Base-by-base conservation (phyloP, 2,113 vertebrate species). In the Strix aluco region DNA sequence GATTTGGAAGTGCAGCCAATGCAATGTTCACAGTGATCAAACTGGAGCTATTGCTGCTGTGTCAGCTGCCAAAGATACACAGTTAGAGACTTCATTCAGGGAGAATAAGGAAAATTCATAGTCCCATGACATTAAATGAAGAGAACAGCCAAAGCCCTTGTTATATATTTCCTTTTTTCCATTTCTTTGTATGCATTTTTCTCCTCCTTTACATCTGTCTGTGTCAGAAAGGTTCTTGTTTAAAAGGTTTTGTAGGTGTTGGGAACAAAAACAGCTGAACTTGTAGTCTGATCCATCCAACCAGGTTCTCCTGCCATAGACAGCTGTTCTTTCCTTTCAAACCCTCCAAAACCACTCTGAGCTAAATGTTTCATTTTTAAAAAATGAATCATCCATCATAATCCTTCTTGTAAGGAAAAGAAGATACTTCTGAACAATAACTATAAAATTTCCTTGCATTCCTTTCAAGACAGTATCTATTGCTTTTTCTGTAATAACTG, bases 301-400 rank as follows among this genome's bases (percentile, higher is more conserved):
- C 9, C 78, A 73, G 25, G 22, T 91, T n/a, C 58, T 95, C 46
- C 71, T 92, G 63, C 86, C 46, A 26, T n/a, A 55, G 44, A 81
- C 59, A 92, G 47, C 83, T 92, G 89, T 86, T 92, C 87, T 96
- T 95, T 95, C 81, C 88, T 96, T 93, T 92, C 47, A 51, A 36
- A 79, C 44, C 4, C 49, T 95, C 86, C 84, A 86, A 96, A 96
- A 79, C 65, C 44, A 61, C 92, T 95, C 42, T 86, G 81, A 86
- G 51, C 69, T 92, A 62, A 94, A 94, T 74, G 66, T 59, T 87
- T 92, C 69, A 86, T 82, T 77, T 61, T 72, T 46, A 6, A 65
- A 72, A 91, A 79, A 47, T 57, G 90, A 87, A 49, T 95, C 86
- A 91, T 94, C 73, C 61, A 30, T 92, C 92, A 87, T 71, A 91